These are phyloP conservation scores for Sclerurus mexicanus DNA, from an alignment of 2,113 vertebrate genomes.

Conservation along the genomic window DNA sequence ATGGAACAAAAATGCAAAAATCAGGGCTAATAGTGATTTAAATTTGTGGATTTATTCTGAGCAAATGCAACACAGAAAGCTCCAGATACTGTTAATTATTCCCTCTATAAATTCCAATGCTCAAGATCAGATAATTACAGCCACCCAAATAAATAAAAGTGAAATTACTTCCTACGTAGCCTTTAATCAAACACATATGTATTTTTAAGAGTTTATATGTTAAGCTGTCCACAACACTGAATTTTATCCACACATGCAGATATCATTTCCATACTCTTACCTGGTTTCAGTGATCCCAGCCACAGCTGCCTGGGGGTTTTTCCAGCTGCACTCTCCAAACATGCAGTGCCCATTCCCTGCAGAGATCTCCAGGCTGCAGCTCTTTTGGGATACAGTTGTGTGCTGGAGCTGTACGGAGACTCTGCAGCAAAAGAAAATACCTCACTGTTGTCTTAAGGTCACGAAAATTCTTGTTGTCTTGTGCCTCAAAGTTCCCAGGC, in stretches of 20 bases:
- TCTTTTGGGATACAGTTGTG: constrained; percentile 76
- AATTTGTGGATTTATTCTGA: not conserved
- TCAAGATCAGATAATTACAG: constrained; percentile 6
- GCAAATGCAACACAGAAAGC: not conserved
- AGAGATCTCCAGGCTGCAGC: constrained; percentile 75
- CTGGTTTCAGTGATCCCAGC: constrained; percentile 81
- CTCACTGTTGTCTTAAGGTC: not conserved
- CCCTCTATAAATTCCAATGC: not conserved
- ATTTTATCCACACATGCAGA: not conserved
- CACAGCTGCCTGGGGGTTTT: constrained; percentile 72
- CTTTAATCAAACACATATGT: not conserved
- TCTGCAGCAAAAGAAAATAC: constrained; percentile 61
- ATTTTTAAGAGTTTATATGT: not conserved
- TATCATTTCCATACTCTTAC: constrained; percentile 34
- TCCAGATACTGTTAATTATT: constrained; percentile 33
- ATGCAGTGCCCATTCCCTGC: constrained; percentile 58
- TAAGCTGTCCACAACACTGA: not conserved
- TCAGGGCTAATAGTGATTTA: not conserved
- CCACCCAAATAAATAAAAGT: not conserved
- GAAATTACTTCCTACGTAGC: not conserved
- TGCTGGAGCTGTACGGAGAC: constrained; percentile 86
- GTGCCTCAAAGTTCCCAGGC: not conserved
- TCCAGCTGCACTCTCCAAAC: constrained; percentile 54
- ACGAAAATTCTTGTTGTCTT: not conserved
- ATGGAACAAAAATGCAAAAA: not conserved